These are phyloP conservation scores for Sitta carolinensis DNA, from an alignment of 2,797 vertebrate genomes.

Conservation along the genomic window DNA sequence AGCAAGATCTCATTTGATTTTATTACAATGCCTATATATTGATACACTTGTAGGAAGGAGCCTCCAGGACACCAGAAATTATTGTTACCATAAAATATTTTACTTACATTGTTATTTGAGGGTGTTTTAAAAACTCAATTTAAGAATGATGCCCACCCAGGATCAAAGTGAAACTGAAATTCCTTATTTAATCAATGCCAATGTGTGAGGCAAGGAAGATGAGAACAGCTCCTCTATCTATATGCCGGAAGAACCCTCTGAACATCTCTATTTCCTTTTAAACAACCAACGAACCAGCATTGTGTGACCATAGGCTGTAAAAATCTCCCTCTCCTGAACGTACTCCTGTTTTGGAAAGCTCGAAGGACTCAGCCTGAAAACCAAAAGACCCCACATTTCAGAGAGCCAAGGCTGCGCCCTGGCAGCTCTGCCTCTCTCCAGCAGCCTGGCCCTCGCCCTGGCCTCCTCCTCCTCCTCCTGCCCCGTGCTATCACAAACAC, in stretches of 20 bases:
- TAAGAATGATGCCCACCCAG: not conserved
- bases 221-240: not conserved
- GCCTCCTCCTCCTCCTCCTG: constrained; percentile 21
- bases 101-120: not conserved
- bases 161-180: not conserved
- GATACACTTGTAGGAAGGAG: not conserved
- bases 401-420: not conserved
- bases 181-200: not conserved
- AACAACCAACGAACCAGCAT: not conserved
- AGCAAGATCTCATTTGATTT: not conserved
- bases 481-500: constrained; percentile 31
- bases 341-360: not conserved
- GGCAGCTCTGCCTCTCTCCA: not conserved
- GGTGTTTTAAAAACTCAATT: not conserved
- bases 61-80: not conserved
- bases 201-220: not conserved
- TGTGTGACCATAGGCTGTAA: not conserved
- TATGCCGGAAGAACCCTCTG: not conserved
- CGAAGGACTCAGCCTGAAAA: not conserved
- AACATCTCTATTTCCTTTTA: not conserved
- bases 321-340: not conserved
- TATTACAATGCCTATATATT: not conserved
- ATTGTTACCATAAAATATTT: not conserved
- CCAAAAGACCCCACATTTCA: not conserved
- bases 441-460: not conserved